phyloP scores from a whole-genome alignment of 2,888 invertebrate species.

The Ctenicera cuprea region DNA sequence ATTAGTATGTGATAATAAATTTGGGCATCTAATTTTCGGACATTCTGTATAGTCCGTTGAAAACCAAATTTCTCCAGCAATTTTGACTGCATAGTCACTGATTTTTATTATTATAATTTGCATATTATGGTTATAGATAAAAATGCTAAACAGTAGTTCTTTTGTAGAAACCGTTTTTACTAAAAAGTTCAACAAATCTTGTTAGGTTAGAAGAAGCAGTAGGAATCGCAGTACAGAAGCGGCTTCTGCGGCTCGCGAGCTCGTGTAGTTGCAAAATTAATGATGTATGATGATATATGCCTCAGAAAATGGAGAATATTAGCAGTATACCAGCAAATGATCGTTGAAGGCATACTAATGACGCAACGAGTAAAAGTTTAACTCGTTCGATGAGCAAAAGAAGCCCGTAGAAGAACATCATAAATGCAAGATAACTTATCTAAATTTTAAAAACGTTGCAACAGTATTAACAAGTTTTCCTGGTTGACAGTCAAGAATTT shows the following conservation, averaged over 20 bases:
- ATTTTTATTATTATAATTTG: too few species aligned
- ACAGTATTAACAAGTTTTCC: slow-evolving; percentile 46
- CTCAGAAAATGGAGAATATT: slow-evolving; percentile 43
- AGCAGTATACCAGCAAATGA: slow-evolving; percentile 45
- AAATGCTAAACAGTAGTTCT: not conserved
- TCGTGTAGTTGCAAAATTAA: slow-evolving; percentile 44
- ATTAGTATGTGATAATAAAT: too few species aligned
- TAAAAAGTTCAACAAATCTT: slow-evolving; percentile 36
- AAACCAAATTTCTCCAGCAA: too few species aligned
- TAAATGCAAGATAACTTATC: slow-evolving; percentile 49
- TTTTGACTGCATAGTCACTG: too few species aligned
- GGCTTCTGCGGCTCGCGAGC: slow-evolving; percentile 35
- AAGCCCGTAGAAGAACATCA: slow-evolving; percentile 40
- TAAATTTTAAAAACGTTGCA: slow-evolving; percentile 48
- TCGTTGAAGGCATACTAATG: slow-evolving; percentile 50
- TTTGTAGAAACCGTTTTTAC: not conserved
- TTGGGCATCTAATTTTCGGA: too few species aligned
- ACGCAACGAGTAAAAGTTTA: slow-evolving; percentile 44
- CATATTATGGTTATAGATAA: too few species aligned
- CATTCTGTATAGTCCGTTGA: too few species aligned
- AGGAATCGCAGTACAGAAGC: slow-evolving; percentile 44
- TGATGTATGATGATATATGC: slow-evolving; percentile 47
- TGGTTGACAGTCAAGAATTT: slow-evolving; percentile 48
- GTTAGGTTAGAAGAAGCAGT: slow-evolving; percentile 40
- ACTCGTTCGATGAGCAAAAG: slow-evolving; percentile 41